Percentiles rank a stretch among this genome's conserved stretches.
Evolutionary conservation across 2,888 invertebrate species (phyloP).

Genomic region (Agrotis ipsilon): DNA sequence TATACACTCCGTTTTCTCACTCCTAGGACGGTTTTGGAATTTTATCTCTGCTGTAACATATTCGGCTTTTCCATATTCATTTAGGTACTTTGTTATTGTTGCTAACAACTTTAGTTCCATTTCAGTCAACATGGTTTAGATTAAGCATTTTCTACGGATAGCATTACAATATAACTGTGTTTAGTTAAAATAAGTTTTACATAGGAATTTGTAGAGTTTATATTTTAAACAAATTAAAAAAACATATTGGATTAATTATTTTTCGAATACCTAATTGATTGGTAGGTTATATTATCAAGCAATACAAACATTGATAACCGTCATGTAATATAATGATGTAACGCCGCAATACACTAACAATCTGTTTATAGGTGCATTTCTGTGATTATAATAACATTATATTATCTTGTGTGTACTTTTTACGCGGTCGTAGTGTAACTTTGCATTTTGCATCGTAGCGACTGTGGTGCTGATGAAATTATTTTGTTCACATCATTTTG

Average conservation of each 20-base stretch:
- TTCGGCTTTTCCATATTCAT: constrained; percentile 2
- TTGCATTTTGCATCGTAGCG: constrained; percentile 57
- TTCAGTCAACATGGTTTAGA: constrained; percentile 1
- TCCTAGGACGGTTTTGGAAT: background rate
- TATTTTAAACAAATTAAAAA: background rate
- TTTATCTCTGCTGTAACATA: background rate
- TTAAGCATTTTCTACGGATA: background rate
- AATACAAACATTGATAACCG: constrained; percentile 44
- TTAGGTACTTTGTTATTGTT: constrained; percentile 2
- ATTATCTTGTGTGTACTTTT: constrained; percentile 42
- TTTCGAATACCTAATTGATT: background rate
- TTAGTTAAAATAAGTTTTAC: background rate
- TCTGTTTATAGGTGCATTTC: constrained; percentile 32
- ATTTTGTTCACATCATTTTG: constrained; percentile 16
- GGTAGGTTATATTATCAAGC: constrained; percentile 13
- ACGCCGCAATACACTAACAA: constrained; percentile 10
- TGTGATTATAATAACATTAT: constrained; percentile 28
- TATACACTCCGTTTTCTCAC: too few species aligned
- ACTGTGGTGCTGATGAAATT: constrained; percentile 38
- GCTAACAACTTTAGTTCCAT: constrained; percentile 1
- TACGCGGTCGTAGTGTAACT: constrained; percentile 61
- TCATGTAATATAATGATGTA: constrained; percentile 6
- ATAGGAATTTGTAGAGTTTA: background rate
- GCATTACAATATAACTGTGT: background rate
- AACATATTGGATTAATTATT: background rate